A percentile compares a stretch with the other conserved stretches of the same genome.
Evolutionary conservation across 2,797 vertebrate species (phyloP).

Genomic region (Hippocampus kuda): DNA sequence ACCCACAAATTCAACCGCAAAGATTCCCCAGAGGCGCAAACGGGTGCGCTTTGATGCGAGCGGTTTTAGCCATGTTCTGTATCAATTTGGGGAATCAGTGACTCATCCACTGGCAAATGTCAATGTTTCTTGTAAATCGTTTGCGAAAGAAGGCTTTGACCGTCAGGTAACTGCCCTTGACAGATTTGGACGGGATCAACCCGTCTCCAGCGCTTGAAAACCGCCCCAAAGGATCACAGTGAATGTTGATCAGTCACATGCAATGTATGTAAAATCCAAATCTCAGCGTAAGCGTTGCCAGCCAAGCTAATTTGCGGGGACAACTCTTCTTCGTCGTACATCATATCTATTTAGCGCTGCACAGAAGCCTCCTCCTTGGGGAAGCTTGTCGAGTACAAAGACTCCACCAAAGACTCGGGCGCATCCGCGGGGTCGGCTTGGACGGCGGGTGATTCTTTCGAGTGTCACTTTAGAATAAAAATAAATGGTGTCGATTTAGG

Average conservation of each 20-base stretch:
- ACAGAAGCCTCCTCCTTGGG: neutral
- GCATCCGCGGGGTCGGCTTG: conserved; percentile 18
- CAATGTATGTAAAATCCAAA: conserved; percentile 2
- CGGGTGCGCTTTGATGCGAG: no score
- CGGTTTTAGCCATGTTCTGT: neutral
- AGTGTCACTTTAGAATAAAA: conserved; percentile 26
- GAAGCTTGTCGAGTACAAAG: conserved; percentile 1
- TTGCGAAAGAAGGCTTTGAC: neutral
- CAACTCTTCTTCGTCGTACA: neutral
- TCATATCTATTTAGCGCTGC: neutral
- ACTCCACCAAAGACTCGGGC: conserved; percentile 21
- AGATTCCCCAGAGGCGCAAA: no score
- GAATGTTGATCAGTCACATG: neutral
- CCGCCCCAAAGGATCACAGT: neutral
- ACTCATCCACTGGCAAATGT: neutral
- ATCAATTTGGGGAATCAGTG: neutral
- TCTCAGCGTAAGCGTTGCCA: neutral
- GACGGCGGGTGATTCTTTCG: conserved; percentile 26
- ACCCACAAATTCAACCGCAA: no score
- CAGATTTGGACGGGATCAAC: conserved; percentile 2
- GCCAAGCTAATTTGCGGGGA: neutral
- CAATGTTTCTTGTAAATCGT: neutral
- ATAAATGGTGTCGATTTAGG: conserved; percentile 26
- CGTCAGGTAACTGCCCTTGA: neutral
- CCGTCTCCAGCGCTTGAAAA: neutral